phyloP scores from a whole-genome alignment of 2,797 vertebrate genomes.

The Gobio occitaniae region DNA sequence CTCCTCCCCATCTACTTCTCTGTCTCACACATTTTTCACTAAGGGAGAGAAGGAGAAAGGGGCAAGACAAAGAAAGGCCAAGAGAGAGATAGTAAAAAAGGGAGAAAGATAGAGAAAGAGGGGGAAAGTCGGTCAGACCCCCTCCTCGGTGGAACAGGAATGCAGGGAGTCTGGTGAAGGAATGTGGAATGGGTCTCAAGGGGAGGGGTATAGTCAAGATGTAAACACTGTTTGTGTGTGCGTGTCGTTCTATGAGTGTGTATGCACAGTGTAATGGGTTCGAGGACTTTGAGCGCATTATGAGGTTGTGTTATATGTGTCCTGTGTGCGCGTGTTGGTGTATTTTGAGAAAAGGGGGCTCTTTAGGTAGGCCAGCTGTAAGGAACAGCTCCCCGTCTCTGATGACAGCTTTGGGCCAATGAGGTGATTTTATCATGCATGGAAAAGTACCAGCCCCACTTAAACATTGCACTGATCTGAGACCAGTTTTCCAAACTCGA shows the following conservation, averaged over 20 bases:
- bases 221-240: conserved; percentile 66
- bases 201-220: conserved; percentile 65
- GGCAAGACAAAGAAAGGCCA: conserved; percentile 32
- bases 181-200: conserved; percentile 69
- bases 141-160: conserved; percentile 69
- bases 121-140: conserved; percentile 64
- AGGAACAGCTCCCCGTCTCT: conserved; percentile 46
- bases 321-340: conserved; percentile 7
- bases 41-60: conserved; percentile 4
- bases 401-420: conserved; percentile 59
- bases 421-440: conserved; percentile 56
- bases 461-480: conserved; percentile 44
- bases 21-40: conserved; percentile 3
- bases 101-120: conserved; percentile 43
- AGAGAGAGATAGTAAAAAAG: conserved; percentile 25
- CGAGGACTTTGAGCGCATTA: neutral
- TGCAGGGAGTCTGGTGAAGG: conserved; percentile 68
- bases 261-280: conserved; percentile 5
- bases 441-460: conserved; percentile 54
- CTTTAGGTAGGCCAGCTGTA: conserved; percentile 58
- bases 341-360: conserved; percentile 48
- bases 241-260: conserved; percentile 38
- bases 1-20: conserved; percentile 3
- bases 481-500: conserved; percentile 39
- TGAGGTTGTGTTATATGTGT: conserved; percentile 17